Conservation (phyloP, 2,888 invertebrate species). For the Caenorhabditis sinica region DNA sequence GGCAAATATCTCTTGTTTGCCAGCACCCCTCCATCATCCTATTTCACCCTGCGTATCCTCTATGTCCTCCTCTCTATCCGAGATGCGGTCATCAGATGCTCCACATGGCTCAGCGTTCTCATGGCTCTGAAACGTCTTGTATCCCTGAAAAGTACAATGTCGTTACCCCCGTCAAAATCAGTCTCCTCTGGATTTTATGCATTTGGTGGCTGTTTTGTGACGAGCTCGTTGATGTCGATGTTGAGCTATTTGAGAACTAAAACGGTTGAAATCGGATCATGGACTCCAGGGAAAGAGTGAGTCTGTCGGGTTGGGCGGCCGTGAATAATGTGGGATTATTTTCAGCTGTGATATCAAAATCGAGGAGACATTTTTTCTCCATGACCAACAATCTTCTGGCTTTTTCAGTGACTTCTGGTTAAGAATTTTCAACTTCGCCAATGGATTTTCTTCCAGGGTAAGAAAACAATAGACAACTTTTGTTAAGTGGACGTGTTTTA, state of each 20-base stretch:
- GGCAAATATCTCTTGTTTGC: too few species aligned
- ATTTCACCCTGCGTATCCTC: too few species aligned
- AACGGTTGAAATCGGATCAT: background rate
- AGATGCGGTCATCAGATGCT: slow-evolving; percentile 6
- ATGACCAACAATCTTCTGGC: background rate
- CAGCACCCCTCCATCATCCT: slow-evolving; percentile 1
- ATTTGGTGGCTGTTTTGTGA: too few species aligned
- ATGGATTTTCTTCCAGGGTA: background rate
- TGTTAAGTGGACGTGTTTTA: background rate
- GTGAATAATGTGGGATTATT: background rate
- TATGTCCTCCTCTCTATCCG: background rate
- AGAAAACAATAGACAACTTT: too few species aligned
- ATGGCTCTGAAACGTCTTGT: background rate
- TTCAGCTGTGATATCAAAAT: background rate
- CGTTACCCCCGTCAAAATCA: background rate
- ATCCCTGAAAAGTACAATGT: background rate
- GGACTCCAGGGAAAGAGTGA: background rate
- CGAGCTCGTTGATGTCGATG: background rate
- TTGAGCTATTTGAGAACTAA: background rate
- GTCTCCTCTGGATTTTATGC: background rate
- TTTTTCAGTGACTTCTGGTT: background rate
- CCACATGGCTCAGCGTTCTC: slow-evolving; percentile 13
- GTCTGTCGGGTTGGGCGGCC: too few species aligned
- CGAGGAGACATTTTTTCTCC: background rate
- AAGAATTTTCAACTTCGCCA: background rate